Percentiles rank a stretch among this genome's conserved stretches.
These are phyloP conservation scores for Alouatta palliata DNA, from an alignment of 2,113 vertebrate genomes.

Conservation along the genomic window DNA sequence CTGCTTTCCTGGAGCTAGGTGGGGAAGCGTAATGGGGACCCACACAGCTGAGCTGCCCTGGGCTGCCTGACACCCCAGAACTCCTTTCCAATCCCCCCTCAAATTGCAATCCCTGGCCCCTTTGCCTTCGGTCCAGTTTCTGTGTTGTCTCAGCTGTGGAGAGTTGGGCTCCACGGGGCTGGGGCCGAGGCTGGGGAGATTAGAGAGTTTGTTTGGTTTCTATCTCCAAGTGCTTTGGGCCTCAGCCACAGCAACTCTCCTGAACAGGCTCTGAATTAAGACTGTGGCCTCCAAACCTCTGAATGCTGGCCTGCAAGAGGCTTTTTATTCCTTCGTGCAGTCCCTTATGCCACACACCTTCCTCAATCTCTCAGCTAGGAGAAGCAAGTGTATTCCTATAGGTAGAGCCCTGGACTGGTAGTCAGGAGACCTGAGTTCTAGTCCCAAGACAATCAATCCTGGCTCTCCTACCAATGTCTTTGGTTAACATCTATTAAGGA, in stretches of 20 bases:
- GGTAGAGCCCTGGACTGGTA: neutral
- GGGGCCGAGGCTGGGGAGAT: constrained; percentile 43
- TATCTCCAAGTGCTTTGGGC: constrained; percentile 61
- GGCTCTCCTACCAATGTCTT: neutral
- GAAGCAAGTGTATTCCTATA: neutral
- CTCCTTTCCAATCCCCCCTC: neutral
- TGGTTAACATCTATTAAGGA: neutral
- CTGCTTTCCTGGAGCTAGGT: neutral
- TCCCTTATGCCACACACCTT: too few species aligned
- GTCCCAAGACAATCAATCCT: neutral
- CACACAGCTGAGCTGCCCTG: neutral
- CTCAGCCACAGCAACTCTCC: constrained; percentile 6
- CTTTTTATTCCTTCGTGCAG: neutral
- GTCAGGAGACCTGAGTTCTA: neutral
- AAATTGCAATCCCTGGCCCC: neutral
- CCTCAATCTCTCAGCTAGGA: neutral
- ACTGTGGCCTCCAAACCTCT: neutral
- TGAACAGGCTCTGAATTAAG: neutral
- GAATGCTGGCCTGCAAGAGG: neutral
- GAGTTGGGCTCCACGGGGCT: constrained; percentile 38
- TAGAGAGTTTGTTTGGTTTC: constrained; percentile 74
- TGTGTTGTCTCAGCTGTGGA: constrained; percentile 77
- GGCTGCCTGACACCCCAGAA: neutral
- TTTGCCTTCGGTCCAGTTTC: constrained; percentile 39
- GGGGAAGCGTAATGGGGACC: neutral